A percentile compares a stretch with the other conserved stretches of the same genome.
Conservation (phyloP, 2,113 vertebrate species). For the Tetrao urogallus region DNA sequence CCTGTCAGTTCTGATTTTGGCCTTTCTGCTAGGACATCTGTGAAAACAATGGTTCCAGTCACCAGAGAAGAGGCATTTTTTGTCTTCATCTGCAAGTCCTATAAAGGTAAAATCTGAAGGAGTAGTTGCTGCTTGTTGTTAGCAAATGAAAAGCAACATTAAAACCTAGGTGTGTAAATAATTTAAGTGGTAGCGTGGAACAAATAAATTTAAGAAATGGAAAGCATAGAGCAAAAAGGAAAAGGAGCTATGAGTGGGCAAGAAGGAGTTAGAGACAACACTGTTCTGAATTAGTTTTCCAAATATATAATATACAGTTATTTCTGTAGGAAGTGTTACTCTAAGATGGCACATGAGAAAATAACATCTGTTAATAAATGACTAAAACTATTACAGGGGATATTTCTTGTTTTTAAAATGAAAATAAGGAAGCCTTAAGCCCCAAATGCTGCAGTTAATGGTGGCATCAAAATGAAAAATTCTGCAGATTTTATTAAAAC, state of each 20-base stretch:
- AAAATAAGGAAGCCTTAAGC: not conserved
- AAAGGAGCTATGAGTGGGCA: not conserved
- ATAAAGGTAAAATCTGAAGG: not conserved
- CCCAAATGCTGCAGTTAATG: not conserved
- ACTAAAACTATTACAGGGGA: not conserved
- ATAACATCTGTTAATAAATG: not conserved
- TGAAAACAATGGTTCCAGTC: not conserved
- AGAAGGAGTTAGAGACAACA: not conserved
- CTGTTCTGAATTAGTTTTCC: not conserved
- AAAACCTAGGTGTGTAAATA: not conserved
- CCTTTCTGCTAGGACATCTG: not conserved
- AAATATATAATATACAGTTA: not conserved
- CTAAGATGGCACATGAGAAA: not conserved
- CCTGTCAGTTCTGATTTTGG: not conserved
- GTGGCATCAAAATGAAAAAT: not conserved
- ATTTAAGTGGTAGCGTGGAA: not conserved
- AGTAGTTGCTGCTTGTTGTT: not conserved
- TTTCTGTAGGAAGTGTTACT: not conserved
- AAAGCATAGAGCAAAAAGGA: not conserved
- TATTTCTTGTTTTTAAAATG: not conserved
- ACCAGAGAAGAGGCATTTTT: not conserved
- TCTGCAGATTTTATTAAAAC: not conserved
- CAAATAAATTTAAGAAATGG: not conserved
- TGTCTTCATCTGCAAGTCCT: not conserved
- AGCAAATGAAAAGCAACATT: slow-evolving; percentile 8